These are phyloP conservation scores for Atractosteus spatula DNA, from an alignment of 2,113 vertebrate species.

Conservation along the genomic window DNA sequence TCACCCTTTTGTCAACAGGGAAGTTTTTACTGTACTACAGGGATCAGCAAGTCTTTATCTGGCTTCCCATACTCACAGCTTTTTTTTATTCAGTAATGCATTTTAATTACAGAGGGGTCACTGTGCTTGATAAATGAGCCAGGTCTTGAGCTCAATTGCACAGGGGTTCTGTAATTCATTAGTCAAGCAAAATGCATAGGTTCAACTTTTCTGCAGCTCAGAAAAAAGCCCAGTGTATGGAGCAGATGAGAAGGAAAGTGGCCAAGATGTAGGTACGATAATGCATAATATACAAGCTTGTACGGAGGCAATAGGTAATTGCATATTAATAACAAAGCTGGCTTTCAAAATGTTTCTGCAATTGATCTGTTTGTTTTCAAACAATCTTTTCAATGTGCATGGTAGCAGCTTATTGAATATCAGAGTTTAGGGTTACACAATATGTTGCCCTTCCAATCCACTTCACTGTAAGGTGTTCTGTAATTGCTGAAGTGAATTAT, in stretches of 20 bases:
- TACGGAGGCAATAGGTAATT: too few relatives aligned
- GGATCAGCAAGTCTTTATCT: conserved; percentile 4
- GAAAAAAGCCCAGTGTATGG: conserved; percentile 5
- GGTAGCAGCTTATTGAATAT: conserved; percentile 52
- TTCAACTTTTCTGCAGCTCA: conserved; percentile 3
- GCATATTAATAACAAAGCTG: too few relatives aligned
- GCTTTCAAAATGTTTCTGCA: too few relatives aligned
- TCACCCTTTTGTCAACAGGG: neutral
- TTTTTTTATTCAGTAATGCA: neutral
- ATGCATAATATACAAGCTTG: too few relatives aligned
- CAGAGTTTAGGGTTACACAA: conserved; percentile 37
- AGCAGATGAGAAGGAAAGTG: neutral
- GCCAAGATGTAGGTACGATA: too few relatives aligned
- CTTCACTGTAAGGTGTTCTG: neutral
- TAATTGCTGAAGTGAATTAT: conserved; percentile 11
- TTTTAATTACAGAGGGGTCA: neutral
- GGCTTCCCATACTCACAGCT: neutral
- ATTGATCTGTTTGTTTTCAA: neutral
- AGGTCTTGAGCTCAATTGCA: neutral
- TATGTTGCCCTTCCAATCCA: neutral
- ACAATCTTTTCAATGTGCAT: conserved; percentile 28
- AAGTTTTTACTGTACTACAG: neutral
- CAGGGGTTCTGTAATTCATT: neutral
- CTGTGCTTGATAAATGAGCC: neutral
- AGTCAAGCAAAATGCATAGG: neutral